Evolutionary conservation across 1,140 invertebrate genomes (phyloP).

Genomic region (Pteromalus puparum): DNA sequence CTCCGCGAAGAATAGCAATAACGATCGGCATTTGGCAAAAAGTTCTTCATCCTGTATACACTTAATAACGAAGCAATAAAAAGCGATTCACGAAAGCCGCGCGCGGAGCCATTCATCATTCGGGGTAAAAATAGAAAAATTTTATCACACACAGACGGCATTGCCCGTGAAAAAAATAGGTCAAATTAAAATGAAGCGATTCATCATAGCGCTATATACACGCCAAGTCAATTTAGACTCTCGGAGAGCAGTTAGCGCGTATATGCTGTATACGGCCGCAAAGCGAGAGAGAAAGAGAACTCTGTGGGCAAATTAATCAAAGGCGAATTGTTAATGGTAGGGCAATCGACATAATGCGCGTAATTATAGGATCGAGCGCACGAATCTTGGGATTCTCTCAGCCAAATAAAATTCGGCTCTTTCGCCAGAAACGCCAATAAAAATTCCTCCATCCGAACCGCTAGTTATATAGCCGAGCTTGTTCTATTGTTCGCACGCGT

Average conservation of each 20-base stretch:
- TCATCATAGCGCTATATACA: slow-evolving; percentile 3
- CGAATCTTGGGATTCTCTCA: slow-evolving; percentile 15
- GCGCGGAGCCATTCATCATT: too few relatives aligned
- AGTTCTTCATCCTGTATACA: too few relatives aligned
- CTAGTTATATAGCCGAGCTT: neutral
- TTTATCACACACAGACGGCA: neutral
- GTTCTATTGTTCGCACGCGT: slow-evolving; percentile 22
- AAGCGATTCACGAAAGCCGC: too few relatives aligned
- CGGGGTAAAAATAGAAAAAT: neutral
- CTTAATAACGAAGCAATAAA: too few relatives aligned
- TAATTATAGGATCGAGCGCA: slow-evolving; percentile 39
- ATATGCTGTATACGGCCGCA: neutral
- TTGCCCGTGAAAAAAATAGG: neutral
- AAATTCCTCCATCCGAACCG: slow-evolving; percentile 31
- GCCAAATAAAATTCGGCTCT: slow-evolving; percentile 27
- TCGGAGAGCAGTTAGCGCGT: neutral
- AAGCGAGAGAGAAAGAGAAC: neutral
- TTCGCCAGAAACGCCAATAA: slow-evolving; percentile 32
- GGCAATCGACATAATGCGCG: slow-evolving; percentile 45
- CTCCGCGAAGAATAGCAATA: too few relatives aligned
- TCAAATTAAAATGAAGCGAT: slow-evolving; percentile 23
- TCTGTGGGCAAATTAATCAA: slow-evolving; percentile 36
- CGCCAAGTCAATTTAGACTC: neutral
- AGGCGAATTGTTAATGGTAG: slow-evolving; percentile 37
- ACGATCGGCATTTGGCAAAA: too few relatives aligned